Evolutionary conservation across 2,113 vertebrate species (phyloP), one percentile per base, ranked within the genome.

Genomic region (Pelodiscus sinensis): DNA sequence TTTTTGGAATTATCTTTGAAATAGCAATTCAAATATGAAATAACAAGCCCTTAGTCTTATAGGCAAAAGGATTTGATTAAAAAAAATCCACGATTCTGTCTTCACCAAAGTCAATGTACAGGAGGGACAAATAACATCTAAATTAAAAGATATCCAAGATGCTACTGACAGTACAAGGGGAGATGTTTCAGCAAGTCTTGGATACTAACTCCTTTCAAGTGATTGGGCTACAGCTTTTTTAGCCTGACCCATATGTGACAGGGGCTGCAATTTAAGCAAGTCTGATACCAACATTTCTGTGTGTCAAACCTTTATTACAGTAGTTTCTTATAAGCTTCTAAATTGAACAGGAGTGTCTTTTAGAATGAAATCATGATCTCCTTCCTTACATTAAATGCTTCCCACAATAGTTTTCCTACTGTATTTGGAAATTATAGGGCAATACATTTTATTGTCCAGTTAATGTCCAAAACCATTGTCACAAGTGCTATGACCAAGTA

Each of bases 391-490:
- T 75, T 79, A 79, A 77, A 79, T 87, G 84, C 79, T 85, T 92
- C 12, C 92, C 88, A 92, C 93, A 90, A 91, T 3, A 22, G 79
- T 81, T 82, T 85, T 87, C 95, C 91, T 80, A 88, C 92, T 90
- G 96, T 95, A 90, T 95, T 92, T 91, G 86, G 95, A 92, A 92
- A 82, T 75, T 71, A 85, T 62, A 90, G 92, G 96, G 96, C 96
- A 79, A 91, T 89, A 80, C 7, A 65, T 27, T 82, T 44, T 89
- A 88, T 96, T 97, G 96, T 96, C 82, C 96, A 96, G 96, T 96
- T 73, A 73, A 73, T 73, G 91, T 93, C 91, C 91, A 95, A 95
- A 93, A 86, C 95, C 95, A 95, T 96, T 96, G 93, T 96, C 87
- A 89, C 78, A 90, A 85, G 82, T 93, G 89, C 92, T 88, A 77